Base-by-base conservation (phyloP, 2,888 invertebrate species). In the Drosophila cognata region DNA sequence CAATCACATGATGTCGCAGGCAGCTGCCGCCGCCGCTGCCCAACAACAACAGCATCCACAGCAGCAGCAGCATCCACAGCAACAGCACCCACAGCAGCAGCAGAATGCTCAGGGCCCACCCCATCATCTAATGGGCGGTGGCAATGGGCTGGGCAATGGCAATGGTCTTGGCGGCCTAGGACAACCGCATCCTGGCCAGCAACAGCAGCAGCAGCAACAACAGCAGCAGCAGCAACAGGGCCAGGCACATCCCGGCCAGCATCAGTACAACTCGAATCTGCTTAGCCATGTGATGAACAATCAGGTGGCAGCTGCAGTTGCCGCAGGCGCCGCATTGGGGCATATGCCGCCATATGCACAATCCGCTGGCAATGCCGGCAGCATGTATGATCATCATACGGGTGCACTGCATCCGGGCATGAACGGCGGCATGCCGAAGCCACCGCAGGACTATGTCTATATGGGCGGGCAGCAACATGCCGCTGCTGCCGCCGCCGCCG, bases 1-100 rank as follows among this genome's bases (percentile, higher is more conserved):
- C 59, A 92, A 92, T 85, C 92, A 92, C 53, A 92, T 92, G 91
- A 91, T 92, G 91, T 91, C 92, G n/a, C 92, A 92, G 82, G 92
- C 88, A 46, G 92, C 91, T 8, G 91, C 91, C n/a, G 92, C 84
- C 29, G 89, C 81, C 8, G 92, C 92, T 31, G 86, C 88, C 10
- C 89, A 89, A n/a, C 94, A 94, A 78, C 94, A 94, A 76, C 94
- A 94, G 88, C 94, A 94, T 53, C 94, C 93, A 48, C 94, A 81
- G 11, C 88, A 84, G 21, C 94, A 94, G 70, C 94, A 94, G 65
- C 94, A 89, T 50, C 90, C 90, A 33, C 90, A 91, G 61, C 93
- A 94, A 43, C 94, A 94, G 76, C 89, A 90, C 51, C 93, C 94
- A 16, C 94, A 94, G 75, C 94, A 94, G 68, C 94, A 94, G 48